These are phyloP conservation scores for Sebastes itinus DNA, from an alignment of 2,797 vertebrate genomes.

Conservation along the genomic window DNA sequence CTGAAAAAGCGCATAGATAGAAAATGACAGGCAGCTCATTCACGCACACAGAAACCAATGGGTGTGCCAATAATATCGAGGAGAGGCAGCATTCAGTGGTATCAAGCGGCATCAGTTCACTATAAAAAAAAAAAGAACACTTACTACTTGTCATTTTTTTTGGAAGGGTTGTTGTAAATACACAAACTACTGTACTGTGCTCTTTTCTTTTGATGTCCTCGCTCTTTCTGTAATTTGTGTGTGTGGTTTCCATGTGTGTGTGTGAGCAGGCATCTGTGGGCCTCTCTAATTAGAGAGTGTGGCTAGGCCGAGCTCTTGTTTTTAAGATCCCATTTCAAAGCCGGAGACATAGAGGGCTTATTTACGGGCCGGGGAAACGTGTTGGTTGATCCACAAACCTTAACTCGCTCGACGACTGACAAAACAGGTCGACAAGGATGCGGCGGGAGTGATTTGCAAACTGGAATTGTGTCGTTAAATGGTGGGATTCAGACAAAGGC, in stretches of 20 bases:
- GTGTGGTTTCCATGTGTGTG: constrained; percentile 27
- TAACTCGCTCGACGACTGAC: constrained; percentile 40
- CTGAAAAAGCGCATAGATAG: constrained; percentile 80
- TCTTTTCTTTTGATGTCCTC: constrained; percentile 67
- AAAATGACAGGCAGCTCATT: constrained; percentile 80
- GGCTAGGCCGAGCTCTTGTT: constrained; percentile 74
- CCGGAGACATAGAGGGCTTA: constrained; percentile 70
- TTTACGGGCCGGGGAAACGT: constrained; percentile 71
- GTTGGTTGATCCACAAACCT: constrained; percentile 68
- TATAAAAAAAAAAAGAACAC: constrained; percentile 18
- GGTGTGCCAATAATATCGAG: constrained; percentile 69
- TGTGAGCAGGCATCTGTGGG: constrained; percentile 69
- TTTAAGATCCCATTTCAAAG: constrained; percentile 82
- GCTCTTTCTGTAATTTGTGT: constrained; percentile 54
- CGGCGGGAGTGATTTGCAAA: constrained; percentile 18
- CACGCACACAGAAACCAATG: constrained; percentile 66
- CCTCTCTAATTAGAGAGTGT: constrained; percentile 79
- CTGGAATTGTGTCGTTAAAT: background rate
- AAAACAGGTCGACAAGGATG: constrained; percentile 28
- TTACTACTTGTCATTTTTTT: constrained; percentile 51
- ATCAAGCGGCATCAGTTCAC: constrained; percentile 52
- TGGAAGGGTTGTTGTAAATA: constrained; percentile 53
- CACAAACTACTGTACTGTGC: constrained; percentile 58
- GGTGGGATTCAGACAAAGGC: constrained; percentile 51
- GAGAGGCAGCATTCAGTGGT: constrained; percentile 51